Evolutionary conservation across 2,888 invertebrate genomes (phyloP), one percentile per base, ranked within the genome.

Genomic region (Morpho deidamia): DNA sequence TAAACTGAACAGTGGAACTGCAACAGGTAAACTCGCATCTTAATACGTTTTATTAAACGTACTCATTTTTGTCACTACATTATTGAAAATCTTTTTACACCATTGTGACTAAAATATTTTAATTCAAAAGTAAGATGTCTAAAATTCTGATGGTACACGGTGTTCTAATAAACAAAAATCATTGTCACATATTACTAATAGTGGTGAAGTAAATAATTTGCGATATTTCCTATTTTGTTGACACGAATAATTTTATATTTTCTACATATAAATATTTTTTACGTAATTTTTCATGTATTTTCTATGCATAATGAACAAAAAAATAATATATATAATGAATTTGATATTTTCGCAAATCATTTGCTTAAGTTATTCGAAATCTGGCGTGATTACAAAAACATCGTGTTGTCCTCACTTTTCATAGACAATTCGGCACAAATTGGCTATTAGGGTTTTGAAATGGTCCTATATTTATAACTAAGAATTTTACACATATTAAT

Each of bases 331-430:
- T 23, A 23, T n/a, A n/a, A n/a, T 23, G 23, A 23, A 23, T 23
- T 23, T 23, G 43, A 11, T 14, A 11, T 44, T 40, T 53, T 56
- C 44, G 56, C 50, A 47, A 51, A 50, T 56, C 46, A 37, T 48
- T 34, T 39, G 48, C 40, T 46, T 44, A 8, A 32, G 39, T 42
- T 38, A 35, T 40, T 48, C 37, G 35, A 40, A 53, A 58, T 43
- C 51, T 51, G 56, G 56, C 55, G 34, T 58, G 50, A 49, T 23
- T 50, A 45, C 38, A 53, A 48, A 46, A 56, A 52, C 58, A 58
- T 56, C 57, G 70, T 70, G 68, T 69, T 80, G 85, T 83, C 83
- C 84, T 83, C 82, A 81, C 79, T 56, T 72, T 65, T 73, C 84
- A 83, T 82, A 83, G 83, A 83, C 83, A 82, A 80, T 74, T 70